A percentile compares a stretch with the other conserved stretches of the same genome.
These are phyloP conservation scores for Rhaphigaster nebulosa DNA, from an alignment of 2,888 invertebrate species.

Conservation along the genomic window DNA sequence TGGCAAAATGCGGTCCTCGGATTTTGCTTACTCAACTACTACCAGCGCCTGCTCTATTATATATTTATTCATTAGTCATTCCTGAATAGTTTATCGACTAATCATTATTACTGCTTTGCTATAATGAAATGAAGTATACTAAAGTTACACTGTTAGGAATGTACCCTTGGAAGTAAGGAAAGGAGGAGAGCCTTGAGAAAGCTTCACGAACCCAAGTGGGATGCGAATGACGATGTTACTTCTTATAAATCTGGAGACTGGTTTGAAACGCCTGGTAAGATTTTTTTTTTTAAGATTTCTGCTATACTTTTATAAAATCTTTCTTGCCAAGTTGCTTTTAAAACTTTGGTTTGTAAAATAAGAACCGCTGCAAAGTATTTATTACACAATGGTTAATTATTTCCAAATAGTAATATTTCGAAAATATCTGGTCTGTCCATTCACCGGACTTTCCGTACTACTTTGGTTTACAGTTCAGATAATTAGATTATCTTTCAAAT, in stretches of 20 bases:
- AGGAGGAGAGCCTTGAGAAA: conserved; percentile 73
- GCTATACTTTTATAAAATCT: neutral
- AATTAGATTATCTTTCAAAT: no score
- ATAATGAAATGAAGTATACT: neutral
- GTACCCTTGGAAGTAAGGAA: conserved; percentile 76
- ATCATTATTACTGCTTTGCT: neutral
- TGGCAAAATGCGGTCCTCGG: no score
- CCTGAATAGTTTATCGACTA: neutral
- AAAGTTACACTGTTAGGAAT: conserved; percentile 70
- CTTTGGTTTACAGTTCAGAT: no score
- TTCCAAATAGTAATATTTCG: no score
- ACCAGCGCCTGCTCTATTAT: no score
- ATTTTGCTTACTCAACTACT: no score
- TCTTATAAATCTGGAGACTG: conserved; percentile 58
- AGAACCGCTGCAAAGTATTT: no score
- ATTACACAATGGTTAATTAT: no score
- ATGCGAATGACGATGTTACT: conserved; percentile 60
- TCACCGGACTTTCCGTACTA: no score
- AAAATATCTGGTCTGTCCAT: no score
- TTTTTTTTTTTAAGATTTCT: neutral
- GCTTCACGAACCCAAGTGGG: conserved; percentile 69
- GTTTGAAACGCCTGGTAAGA: conserved; percentile 61
- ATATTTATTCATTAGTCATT: neutral
- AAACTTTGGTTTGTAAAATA: neutral
- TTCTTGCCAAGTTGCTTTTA: neutral